Evolutionary conservation across 1,140 invertebrate species (phyloP).

Genomic region (Teleopsis dalmanni): DNA sequence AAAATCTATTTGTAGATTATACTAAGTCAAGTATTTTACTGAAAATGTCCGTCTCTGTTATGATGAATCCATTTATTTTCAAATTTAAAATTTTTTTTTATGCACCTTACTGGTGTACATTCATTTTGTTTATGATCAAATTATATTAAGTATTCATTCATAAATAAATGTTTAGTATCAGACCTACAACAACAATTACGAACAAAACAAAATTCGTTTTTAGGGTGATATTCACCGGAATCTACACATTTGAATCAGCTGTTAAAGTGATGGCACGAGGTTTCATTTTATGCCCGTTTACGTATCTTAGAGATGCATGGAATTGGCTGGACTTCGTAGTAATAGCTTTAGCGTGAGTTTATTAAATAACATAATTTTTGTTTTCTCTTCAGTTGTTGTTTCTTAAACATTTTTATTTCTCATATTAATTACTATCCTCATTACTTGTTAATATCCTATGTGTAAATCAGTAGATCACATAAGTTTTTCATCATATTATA

Average conservation of each 20-base stretch:
- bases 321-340: conserved; percentile 99
- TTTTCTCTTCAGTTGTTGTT: background rate
- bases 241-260: conserved; percentile 98
- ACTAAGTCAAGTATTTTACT: too few relatives aligned
- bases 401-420: background rate
- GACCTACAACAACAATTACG: too few relatives aligned
- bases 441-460: background rate
- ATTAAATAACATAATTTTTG: conserved; percentile 5
- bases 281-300: conserved; percentile 97
- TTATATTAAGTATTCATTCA: too few relatives aligned
- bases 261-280: conserved; percentile 98
- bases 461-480: background rate
- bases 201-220: conserved; percentile 46
- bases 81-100: too few relatives aligned
- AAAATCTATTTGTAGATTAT: too few relatives aligned
- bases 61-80: too few relatives aligned
- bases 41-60: too few relatives aligned
- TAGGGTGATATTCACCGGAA: conserved; percentile 98
- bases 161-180: too few relatives aligned
- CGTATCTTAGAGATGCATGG: conserved; percentile 99
- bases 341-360: conserved; percentile 98
- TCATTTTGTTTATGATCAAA: too few relatives aligned
- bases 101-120: too few relatives aligned
- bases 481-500: too few relatives aligned
- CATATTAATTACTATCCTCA: background rate